Evolutionary conservation across 1,140 invertebrate genomes (phyloP), one percentile per base, ranked within the genome.

Genomic region (Uloborus diversus): DNA sequence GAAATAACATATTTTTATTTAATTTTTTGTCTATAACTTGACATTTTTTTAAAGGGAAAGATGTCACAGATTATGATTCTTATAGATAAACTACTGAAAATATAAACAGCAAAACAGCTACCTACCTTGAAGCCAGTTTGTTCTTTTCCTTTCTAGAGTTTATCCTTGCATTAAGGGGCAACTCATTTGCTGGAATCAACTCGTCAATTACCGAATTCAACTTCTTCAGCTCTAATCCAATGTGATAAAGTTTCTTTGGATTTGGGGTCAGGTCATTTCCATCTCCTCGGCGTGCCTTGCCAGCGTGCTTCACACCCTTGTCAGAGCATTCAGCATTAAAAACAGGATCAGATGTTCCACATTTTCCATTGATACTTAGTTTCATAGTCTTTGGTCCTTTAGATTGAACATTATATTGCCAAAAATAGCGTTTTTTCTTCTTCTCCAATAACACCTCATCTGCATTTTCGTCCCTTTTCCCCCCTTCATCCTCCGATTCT

Each of bases 381-480:
- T 64, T 70, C 13, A 65, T 53, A 37, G 80, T 80, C 79, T 81
- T 99, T 3, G 97, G 96, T 1, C 97, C 97, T 89, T 99, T 99
- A 1, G 96, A 95, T 88, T 99, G 97, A 4, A 98, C 94, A 88
- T 99, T 99, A 85, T 99, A 99, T 86, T 99, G 97, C 97, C 97
- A 99, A 87, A 99, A 99, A 86, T 92, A 98, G 73, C 93, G 89
- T 84, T 96, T 94, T 83, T 93, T 94, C 85, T 94, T 95, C 53
- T 83, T 80, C 20, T 75, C 35, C 51, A 53, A 14, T 79, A 53
- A 79, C 80, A 51, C 14, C 53, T 82, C 82, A 51, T 84, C 83
- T 57, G 82, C 65, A 76, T n/a, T n/a, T n/a, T n/a, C n/a, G n/a
- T n/a, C n/a, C n/a, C n/a, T n/a, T n/a, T n/a, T n/a, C n/a, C n/a